phyloP scores from a whole-genome alignment of 2,113 vertebrate species.

The Hippocampus guttulatus region DNA sequence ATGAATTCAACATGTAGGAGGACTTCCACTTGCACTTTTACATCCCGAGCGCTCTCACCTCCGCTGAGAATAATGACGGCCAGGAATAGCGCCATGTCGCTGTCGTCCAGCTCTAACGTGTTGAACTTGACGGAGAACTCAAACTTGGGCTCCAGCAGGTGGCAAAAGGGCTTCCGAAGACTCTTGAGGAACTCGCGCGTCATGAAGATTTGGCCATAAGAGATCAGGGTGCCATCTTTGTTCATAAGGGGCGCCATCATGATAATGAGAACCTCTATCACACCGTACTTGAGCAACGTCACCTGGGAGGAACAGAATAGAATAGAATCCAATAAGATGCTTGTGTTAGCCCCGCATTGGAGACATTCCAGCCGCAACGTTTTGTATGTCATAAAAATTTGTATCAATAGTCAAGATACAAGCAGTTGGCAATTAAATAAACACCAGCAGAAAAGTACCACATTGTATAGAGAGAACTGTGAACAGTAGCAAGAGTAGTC shows the following conservation, averaged over 20 bases:
- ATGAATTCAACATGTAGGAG: neutral
- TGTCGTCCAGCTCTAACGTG: constrained; percentile 94
- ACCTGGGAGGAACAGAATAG: constrained; percentile 61
- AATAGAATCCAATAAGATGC: neutral
- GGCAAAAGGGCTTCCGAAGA: constrained; percentile 90
- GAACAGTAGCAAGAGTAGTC: too few relatives aligned
- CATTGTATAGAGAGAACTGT: too few relatives aligned
- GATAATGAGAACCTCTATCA: constrained; percentile 94
- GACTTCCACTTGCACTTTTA: neutral
- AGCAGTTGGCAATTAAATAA: too few relatives aligned
- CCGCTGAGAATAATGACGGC: constrained; percentile 97
- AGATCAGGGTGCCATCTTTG: constrained; percentile 94
- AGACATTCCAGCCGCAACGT: neutral
- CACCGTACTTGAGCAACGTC: constrained; percentile 93
- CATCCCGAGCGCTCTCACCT: constrained; percentile 71
- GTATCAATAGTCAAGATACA: too few relatives aligned
- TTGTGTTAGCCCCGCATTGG: neutral
- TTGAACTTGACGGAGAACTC: constrained; percentile 99
- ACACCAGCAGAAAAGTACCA: too few relatives aligned
- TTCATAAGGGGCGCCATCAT: constrained; percentile 98
- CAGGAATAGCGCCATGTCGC: constrained; percentile 95
- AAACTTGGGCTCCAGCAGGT: constrained; percentile 99
- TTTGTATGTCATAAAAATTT: too few relatives aligned
- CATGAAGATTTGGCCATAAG: constrained; percentile 97
- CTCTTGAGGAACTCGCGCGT: constrained; percentile 97